These are phyloP conservation scores for Cryptocephalus moraei DNA, from an alignment of 2,888 invertebrate species.

Conservation along the genomic window DNA sequence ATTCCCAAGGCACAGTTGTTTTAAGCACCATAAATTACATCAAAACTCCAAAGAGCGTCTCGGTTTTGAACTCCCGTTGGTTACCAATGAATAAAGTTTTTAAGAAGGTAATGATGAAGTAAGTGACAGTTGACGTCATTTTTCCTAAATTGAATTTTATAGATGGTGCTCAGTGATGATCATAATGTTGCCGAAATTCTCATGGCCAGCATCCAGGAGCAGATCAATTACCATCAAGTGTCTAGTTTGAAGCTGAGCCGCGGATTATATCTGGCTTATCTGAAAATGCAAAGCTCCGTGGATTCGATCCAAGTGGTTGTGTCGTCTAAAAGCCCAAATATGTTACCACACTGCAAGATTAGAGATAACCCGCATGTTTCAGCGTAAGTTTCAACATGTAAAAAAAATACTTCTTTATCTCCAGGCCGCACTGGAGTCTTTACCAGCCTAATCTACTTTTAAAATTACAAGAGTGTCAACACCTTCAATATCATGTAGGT, in stretches of 20 bases:
- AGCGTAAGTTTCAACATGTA: constrained; percentile 52
- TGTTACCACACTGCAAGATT: constrained; percentile 87
- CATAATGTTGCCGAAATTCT: constrained; percentile 73
- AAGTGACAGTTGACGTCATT: neutral
- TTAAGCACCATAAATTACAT: constrained; percentile 77
- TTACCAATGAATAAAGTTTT: constrained; percentile 65
- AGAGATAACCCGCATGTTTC: constrained; percentile 94
- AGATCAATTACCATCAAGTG: constrained; percentile 63
- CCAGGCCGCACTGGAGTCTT: no score
- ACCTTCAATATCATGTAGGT: no score
- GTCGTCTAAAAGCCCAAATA: constrained; percentile 85
- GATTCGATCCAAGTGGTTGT: constrained; percentile 91
- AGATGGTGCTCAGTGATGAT: constrained; percentile 58
- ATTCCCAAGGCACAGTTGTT: constrained; percentile 83
- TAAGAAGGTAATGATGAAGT: constrained; percentile 43
- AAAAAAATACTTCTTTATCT: neutral
- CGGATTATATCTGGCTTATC: constrained; percentile 90
- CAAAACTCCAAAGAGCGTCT: constrained; percentile 74
- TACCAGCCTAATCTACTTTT: no score
- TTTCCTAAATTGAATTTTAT: neutral
- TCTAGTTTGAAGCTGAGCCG: constrained; percentile 72
- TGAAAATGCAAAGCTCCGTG: constrained; percentile 93
- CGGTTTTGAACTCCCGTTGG: constrained; percentile 89
- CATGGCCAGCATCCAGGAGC: constrained; percentile 79
- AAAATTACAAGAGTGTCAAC: no score